Evolutionary conservation across 2,797 vertebrate species (phyloP).

Genomic region (Manis crassicaudata): DNA sequence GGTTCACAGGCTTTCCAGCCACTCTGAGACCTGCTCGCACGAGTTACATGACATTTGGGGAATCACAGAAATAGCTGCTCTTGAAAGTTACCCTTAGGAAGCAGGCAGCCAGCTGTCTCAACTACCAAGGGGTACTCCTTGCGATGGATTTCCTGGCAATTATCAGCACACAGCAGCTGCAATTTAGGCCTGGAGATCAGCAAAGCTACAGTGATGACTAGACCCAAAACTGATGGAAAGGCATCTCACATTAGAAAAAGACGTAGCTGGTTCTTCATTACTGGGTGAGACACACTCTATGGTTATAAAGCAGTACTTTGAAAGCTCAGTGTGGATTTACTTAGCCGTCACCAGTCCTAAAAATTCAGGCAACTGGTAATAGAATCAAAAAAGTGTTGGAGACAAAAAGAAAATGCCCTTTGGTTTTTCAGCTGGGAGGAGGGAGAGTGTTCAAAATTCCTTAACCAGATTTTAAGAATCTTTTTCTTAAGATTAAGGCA

Average conservation of each 20-base stretch:
- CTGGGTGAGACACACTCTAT: not conserved
- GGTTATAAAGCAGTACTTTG: not conserved
- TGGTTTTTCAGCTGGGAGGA: not conserved
- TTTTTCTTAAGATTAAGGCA: not conserved
- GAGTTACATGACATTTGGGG: accelerated
- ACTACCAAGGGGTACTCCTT: not conserved
- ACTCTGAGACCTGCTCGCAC: not conserved
- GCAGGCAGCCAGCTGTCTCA: not conserved
- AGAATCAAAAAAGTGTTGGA: not conserved
- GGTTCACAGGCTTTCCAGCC: not conserved
- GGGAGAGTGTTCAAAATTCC: not conserved
- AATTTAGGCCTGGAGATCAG: not conserved
- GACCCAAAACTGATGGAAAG: not conserved
- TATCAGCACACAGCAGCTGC: not conserved
- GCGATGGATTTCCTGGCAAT: not conserved
- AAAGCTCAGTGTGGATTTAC: not conserved
- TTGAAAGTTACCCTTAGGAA: not conserved
- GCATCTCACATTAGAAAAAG: not conserved
- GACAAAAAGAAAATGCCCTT: not conserved
- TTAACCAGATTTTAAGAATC: not conserved
- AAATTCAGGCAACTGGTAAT: not conserved
- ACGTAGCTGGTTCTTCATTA: not conserved
- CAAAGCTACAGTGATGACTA: not conserved
- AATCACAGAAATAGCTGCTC: not conserved
- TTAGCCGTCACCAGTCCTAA: not conserved